Conservation (phyloP, 2,797 vertebrate genomes). For the Hipposideros larvatus region DNA sequence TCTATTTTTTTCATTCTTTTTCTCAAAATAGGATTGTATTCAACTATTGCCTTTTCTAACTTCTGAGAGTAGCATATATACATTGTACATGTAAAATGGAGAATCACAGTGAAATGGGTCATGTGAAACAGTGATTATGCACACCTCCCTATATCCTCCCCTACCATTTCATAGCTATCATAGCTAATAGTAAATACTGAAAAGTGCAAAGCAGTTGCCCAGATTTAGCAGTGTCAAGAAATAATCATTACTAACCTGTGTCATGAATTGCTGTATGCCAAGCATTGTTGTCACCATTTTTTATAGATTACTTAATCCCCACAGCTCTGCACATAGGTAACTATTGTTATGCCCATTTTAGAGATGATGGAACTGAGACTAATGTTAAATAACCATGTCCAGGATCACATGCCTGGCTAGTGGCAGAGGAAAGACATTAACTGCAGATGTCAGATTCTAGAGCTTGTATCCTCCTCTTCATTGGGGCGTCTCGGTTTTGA, state of each 20-base stretch:
- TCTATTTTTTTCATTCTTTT: background rate
- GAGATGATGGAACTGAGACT: background rate
- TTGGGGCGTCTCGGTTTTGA: background rate
- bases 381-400: background rate
- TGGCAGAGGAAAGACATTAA: background rate
- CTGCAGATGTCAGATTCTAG: background rate
- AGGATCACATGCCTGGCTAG: background rate
- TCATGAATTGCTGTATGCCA: background rate
- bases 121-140: background rate
- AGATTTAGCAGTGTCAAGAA: background rate
- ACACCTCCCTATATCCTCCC: fast-evolving
- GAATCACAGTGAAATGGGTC: background rate
- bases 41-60: background rate
- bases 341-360: background rate
- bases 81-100: background rate
- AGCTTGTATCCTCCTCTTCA: background rate
- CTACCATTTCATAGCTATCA: background rate
- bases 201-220: background rate
- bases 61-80: background rate
- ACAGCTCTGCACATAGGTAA: background rate
- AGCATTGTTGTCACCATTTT: background rate
- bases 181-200: background rate
- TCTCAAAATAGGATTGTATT: background rate
- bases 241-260: background rate
- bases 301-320: background rate